A percentile compares a stretch with the other conserved stretches of the same genome.
These are phyloP conservation scores for Catostylus mosaicus DNA, from an alignment of 30 jellyfish, hydroid and myxozoan species.

Conservation along the genomic window DNA sequence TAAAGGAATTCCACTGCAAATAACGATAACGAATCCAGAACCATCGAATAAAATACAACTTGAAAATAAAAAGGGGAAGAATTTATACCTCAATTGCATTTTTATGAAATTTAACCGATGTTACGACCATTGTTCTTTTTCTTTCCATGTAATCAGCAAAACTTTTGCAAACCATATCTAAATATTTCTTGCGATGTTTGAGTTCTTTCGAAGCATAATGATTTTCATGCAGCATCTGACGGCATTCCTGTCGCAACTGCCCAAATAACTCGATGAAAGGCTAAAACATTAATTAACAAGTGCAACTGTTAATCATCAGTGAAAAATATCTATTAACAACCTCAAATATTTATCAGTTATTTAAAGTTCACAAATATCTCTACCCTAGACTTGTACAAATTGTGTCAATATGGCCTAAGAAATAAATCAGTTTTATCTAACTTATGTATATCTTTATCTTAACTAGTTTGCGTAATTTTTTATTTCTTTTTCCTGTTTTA, in stretches of 20 bases:
- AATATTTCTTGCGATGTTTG: slow-evolving; percentile 67
- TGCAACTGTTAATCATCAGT: too few species aligned
- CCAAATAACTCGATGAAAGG: slow-evolving; percentile 73
- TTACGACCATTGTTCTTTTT: slow-evolving; percentile 51
- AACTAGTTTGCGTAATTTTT: too few species aligned
- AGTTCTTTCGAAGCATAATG: slow-evolving; percentile 72
- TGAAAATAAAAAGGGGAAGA: background rate
- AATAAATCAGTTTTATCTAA: too few species aligned
- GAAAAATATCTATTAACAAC: too few species aligned
- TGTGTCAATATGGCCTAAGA: too few species aligned
- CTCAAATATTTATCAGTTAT: too few species aligned
- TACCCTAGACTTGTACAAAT: too few species aligned
- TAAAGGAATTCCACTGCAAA: too few species aligned
- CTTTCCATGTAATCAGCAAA: slow-evolving; percentile 80
- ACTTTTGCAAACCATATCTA: slow-evolving; percentile 74
- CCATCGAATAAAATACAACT: background rate
- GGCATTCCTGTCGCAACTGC: slow-evolving; percentile 59
- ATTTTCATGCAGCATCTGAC: slow-evolving; percentile 57
- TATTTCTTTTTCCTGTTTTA: too few species aligned
- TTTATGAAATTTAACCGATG: slow-evolving; percentile 70
- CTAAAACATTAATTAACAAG: slow-evolving; percentile 12
- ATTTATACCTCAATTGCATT: slow-evolving; percentile 62
- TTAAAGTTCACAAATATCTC: too few species aligned
- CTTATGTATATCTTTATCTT: too few species aligned
- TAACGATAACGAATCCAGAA: too few species aligned